Evolutionary conservation across 1,140 invertebrate genomes (phyloP), one percentile per base, ranked within the genome.

Genomic region (Tetragnatha versicolor): DNA sequence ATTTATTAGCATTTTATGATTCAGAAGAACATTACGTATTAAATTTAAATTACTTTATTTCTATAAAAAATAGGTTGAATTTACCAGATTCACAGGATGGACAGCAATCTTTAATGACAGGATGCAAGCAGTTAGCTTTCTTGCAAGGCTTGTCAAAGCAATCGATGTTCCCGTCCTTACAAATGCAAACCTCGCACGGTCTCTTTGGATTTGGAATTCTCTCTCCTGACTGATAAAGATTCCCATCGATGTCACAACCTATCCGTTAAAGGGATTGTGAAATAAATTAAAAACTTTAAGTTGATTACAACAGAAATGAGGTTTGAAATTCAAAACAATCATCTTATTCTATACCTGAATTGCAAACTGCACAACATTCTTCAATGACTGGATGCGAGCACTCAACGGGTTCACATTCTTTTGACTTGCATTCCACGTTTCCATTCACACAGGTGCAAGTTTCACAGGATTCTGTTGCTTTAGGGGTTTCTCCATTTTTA

Each of bases 271-370:
- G n/a, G n/a, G n/a, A n/a, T n/a, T n/a, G n/a, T n/a, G n/a, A n/a
- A n/a, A n/a, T n/a, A n/a, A n/a, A n/a, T n/a, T n/a, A n/a, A n/a
- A n/a, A n/a, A n/a, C n/a, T n/a, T n/a, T n/a, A n/a, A n/a, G n/a
- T n/a, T n/a, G n/a, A n/a, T n/a, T n/a, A n/a, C n/a, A n/a, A n/a
- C n/a, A n/a, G n/a, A n/a, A n/a, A n/a, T n/a, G n/a, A n/a, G n/a
- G n/a, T n/a, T n/a, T n/a, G n/a, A n/a, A n/a, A n/a, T n/a, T n/a
- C n/a, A n/a, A n/a, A n/a, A n/a, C n/a, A n/a, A n/a, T n/a, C n/a
- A n/a, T n/a, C n/a, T n/a, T n/a, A n/a, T n/a, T n/a, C n/a, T 22
- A 20, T 86, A 25, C 86, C 83, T 82, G 77, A 70, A 84, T 83
- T 82, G 82, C 31, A 85, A 80, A 39, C n/a, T 69, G 37, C 37